Evolutionary conservation across 2,888 invertebrate genomes (phyloP), one percentile per base, ranked within the genome.

Genomic region (Euplexia lucipara): DNA sequence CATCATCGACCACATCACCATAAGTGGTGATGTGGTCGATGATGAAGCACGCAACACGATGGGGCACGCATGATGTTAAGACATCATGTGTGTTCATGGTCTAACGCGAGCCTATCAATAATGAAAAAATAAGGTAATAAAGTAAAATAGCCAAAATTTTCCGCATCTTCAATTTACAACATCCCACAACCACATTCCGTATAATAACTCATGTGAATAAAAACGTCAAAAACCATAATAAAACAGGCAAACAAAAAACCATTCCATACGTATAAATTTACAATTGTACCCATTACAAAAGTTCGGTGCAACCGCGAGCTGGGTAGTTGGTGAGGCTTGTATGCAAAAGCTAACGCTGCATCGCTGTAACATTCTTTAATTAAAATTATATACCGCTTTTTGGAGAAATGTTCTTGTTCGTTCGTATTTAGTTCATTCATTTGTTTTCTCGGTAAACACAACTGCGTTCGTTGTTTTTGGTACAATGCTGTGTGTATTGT

Each of bases 371-470:
- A 57, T 76, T 72, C 76, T 72, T 57, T 76, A 63, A 76, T 76
- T 76, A 72, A 72, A 72, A 72, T 72, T 75, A 72, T 57, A 63
- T 63, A 52, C 47, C 30, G 52, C 22, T 71, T 75, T 70, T 70
- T 61, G 54, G 76, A 70, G 76, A 70, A 57, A 63, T 52, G 52
- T 57, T 70, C 22, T 41, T 44, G 30, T 62, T 53, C 4, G 34
- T 20, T 49, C 39, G 26, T 56, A 67, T 58, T 52, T 58, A 68
- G 59, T 68, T 44, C 34, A 12, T 48, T 49, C 70, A 62, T 76
- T 63, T 70, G 76, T 72, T 72, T 75, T 57, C 45, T 75, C 63
- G 42, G 48, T 32, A 39, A 44, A 34, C 30, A 75, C 30, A 75
- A 57, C 14, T 22, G 44, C 8, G 39, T 20, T 14, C 16, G 18